phyloP scores from a whole-genome alignment of 2,113 vertebrate species.

The Lophura nycthemera region DNA sequence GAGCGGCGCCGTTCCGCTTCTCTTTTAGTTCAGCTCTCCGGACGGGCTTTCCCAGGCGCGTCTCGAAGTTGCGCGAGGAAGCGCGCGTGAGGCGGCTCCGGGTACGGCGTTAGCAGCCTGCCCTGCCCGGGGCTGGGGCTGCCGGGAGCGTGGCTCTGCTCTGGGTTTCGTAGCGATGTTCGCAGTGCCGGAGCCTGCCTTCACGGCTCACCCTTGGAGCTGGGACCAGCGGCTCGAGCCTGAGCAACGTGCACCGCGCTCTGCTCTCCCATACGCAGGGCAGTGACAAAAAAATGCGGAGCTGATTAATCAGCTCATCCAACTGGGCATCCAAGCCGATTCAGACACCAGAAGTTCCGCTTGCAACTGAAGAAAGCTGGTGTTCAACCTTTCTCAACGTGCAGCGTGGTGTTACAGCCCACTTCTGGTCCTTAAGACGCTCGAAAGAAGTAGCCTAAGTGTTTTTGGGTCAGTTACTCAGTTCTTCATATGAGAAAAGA shows the following conservation, averaged over 20 bases:
- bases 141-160: neutral
- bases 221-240: neutral
- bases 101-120: neutral
- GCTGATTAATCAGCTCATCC: neutral
- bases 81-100: neutral
- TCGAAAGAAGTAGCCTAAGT: neutral
- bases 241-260: accelerated
- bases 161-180: neutral
- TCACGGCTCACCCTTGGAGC: neutral
- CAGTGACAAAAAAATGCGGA: neutral
- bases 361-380: slow-evolving; percentile 12
- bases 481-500: neutral
- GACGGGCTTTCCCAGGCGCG: neutral
- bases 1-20: neutral
- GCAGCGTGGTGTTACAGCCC: neutral
- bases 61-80: too few relatives aligned
- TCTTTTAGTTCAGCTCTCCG: neutral
- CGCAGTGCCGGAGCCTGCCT: too few relatives aligned
- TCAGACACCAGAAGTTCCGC: slow-evolving; percentile 17
- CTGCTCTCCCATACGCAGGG: neutral
- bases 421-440: slow-evolving; percentile 8
- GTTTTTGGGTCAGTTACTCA: neutral
- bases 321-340: neutral
- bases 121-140: neutral
- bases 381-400: slow-evolving; percentile 37